Base-by-base conservation (phyloP, 2,113 vertebrate genomes). In the Aegotheles bennettii region DNA sequence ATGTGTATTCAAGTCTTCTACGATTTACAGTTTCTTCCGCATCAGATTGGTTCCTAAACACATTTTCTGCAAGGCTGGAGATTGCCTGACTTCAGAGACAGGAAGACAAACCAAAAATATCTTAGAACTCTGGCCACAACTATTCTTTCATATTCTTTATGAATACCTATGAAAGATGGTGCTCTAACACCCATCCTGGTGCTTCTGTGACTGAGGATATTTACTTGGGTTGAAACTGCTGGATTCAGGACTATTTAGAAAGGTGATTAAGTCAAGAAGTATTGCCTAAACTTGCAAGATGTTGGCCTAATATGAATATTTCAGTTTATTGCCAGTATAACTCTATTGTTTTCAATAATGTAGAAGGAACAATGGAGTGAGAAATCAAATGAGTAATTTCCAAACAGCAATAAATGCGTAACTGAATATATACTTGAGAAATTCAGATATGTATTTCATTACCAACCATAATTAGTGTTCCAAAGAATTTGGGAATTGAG, bases 401-500 rank as follows among this genome's bases (percentile, higher is more conserved):
- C 33, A 86, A 77, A 92, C 7, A 54, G 29, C 28, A 70, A 54
- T 18, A 35, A 69, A 73, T 9, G 2, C 29, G 19, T 53, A 82
- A 47, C 10, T 51, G 24, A 90, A 76, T 36, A 20, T 36, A 20
- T 5, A 84, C 13, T n/a, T 61, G 33, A 76, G 21, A 56, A 68
- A 48, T 51, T 76, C 19, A 86, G 65, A 57, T 25, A 56, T 10
- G 24, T 56, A 65, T 42, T 61, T 79, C 16, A 24, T 73, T 57
- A 69, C 50, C 23, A 61, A 31, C 31, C 23, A 38, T 26, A 31
- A 61, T 31, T 38, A 76, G 6, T 24, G 16, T 40, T 35, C 23
- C 59, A 25, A 1, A n/a, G 9, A 75, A 69, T 6, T 16, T 16
- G 6, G 9, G 5, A 5, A n/a, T n/a, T n/a, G n/a, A n/a, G 10